phyloP scores from a whole-genome alignment of 2,797 vertebrate genomes.

The Sarcoramphus papa region DNA sequence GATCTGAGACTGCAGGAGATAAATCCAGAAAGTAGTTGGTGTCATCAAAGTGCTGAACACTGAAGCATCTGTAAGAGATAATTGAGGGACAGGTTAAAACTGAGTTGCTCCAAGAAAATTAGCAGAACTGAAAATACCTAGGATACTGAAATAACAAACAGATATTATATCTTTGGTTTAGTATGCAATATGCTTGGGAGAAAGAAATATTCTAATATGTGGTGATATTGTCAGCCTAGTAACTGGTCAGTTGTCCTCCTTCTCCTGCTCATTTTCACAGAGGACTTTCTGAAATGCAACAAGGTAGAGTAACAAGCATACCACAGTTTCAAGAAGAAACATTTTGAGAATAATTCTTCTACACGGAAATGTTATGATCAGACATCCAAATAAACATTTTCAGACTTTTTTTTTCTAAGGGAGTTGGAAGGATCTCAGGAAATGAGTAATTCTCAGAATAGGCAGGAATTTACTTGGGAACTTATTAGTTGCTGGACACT shows the following conservation, averaged over 20 bases:
- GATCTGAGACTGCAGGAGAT: not conserved
- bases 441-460: constrained; percentile 31
- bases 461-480: not conserved
- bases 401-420: not conserved
- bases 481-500: not conserved
- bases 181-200: not conserved
- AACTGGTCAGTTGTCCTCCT: not conserved
- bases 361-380: not conserved
- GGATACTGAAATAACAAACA: not conserved
- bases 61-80: not conserved
- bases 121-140: not conserved
- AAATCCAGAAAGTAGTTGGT: not conserved
- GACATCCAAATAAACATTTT: not conserved
- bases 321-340: not conserved
- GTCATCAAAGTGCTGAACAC: not conserved
- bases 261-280: not conserved
- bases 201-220: not conserved
- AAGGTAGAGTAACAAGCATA: not conserved
- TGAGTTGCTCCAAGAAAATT: not conserved
- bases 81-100: not conserved
- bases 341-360: not conserved
- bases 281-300: not conserved
- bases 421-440: constrained; percentile 8
- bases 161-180: not conserved
- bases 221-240: not conserved